phyloP scores from a whole-genome alignment of 2,888 invertebrate species.

The Perizoma flavofasciatum region DNA sequence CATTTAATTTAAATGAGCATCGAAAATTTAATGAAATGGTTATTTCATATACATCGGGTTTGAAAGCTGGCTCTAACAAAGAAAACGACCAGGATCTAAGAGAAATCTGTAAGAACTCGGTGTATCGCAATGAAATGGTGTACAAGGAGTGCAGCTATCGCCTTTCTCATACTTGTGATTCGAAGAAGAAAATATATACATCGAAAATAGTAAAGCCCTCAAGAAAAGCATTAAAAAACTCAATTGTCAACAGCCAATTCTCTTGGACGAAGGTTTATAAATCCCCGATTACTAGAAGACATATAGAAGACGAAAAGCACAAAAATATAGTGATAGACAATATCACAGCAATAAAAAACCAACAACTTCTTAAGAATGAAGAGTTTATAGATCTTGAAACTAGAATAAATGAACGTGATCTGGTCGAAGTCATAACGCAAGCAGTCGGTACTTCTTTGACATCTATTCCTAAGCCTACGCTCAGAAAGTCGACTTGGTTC shows the following conservation, averaged over 20 bases:
- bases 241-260: constrained; percentile 40
- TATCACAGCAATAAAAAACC: constrained; percentile 12
- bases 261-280: constrained; percentile 62
- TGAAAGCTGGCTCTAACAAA: constrained; percentile 17
- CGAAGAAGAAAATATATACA: constrained; percentile 18
- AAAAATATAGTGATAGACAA: constrained; percentile 31
- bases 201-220: constrained; percentile 19
- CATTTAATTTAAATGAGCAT: background rate
- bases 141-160: constrained; percentile 66
- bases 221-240: constrained; percentile 32
- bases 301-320: constrained; percentile 34
- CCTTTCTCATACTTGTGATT: constrained; percentile 30
- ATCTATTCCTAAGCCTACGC: constrained; percentile 38
- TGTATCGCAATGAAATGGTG: constrained; percentile 51
- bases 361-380: constrained; percentile 8
- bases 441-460: constrained; percentile 48
- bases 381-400: constrained; percentile 13
- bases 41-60: constrained; percentile 26
- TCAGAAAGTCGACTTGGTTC: constrained; percentile 38
- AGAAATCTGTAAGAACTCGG: constrained; percentile 43
- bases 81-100: constrained; percentile 39
- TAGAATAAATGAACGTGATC: constrained; percentile 16
- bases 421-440: constrained; percentile 38
- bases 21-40: constrained; percentile 25
- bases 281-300: constrained; percentile 47